Percentiles rank a stretch among this genome's conserved stretches.
These are phyloP conservation scores for Geotrypetes seraphini DNA, from an alignment of 2,797 vertebrate species.

Conservation along the genomic window DNA sequence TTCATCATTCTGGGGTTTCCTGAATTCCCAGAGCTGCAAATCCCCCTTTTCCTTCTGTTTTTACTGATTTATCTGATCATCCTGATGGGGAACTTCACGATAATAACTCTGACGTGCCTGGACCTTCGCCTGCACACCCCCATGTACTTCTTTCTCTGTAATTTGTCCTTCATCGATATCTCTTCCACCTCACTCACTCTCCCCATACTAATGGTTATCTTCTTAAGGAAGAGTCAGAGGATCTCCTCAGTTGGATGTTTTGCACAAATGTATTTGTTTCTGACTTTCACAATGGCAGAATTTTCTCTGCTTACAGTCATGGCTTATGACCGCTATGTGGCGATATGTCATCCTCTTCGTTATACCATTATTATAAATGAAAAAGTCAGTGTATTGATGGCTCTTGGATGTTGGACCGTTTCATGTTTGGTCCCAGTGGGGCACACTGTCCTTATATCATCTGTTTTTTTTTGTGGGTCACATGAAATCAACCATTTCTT, in stretches of 20 bases:
- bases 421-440: conserved; percentile 13
- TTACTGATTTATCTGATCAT: conserved; percentile 20
- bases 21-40: conserved; percentile 9
- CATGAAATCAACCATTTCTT: conserved; percentile 12
- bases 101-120: conserved; percentile 15
- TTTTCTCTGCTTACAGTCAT: conserved; percentile 19
- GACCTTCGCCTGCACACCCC: conserved; percentile 20
- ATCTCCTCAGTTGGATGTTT: conserved; percentile 19
- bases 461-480: conserved; percentile 7
- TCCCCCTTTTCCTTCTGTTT: conserved; percentile 11
- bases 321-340: too few species aligned
- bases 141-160: conserved; percentile 29
- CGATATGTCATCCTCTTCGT: conserved; percentile 21
- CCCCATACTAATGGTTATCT: conserved; percentile 19
- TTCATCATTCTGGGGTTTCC: conserved; percentile 22
- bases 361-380: too few species aligned
- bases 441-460: conserved; percentile 3
- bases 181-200: conserved; percentile 19
- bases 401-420: conserved; percentile 12
- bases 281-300: conserved; percentile 15
- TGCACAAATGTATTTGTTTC: conserved; percentile 24
- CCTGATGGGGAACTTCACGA: conserved; percentile 9
- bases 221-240: conserved; percentile 8
- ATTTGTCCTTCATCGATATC: conserved; percentile 26
- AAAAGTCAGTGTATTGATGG: conserved; percentile 7